Base-by-base conservation (phyloP, 2,797 vertebrate species). In the Percopsis omiscomaycus region DNA sequence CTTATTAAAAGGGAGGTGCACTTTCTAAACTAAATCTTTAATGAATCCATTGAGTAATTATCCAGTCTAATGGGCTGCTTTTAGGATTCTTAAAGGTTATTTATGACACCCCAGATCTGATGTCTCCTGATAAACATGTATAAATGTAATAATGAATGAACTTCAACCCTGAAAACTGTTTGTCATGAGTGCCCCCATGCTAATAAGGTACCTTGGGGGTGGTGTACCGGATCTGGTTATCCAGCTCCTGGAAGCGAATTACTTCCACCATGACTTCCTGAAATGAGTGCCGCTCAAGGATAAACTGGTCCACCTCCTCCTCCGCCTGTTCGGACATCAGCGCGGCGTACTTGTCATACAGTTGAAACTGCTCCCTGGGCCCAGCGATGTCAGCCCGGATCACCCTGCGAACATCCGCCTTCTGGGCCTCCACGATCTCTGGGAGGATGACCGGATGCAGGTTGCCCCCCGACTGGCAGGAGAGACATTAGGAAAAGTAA, bases 361-460 rank as follows among this genome's bases (percentile, higher is more conserved):
- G 67, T 10, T 64, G 89, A 54, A 94, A 46, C 46, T 94, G 91
- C 53, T 94, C 86, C 0, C 0, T 78, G 6, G 95, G 93, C 55
- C 85, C 89, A n/a, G 77, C 4, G 0, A 93, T 90, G 85, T 95
- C 93, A 48, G 71, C 84, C 50, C 51, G 50, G 32, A 96, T 83
- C 65, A 93, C 88, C 28, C 78, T 75, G 55, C 48, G 88, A 11
- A 96, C 86, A 55, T 91, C 88, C 64, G 86, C 78, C 70, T 88
- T 92, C 68, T 94, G 92, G 28, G 81, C 85, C 5, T 90, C 53
- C 1, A 96, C 22, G 61, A 95, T 89, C 78, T 95, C 93, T 22
- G 89, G 82, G n/a, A 93, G 90, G 68, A 97, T 83, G 28, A 93
- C 57, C n/a, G 95, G 95, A 67, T 89, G 94, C 66, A 98, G 79